Evolutionary conservation across 1,140 invertebrate genomes (phyloP), one percentile per base, ranked within the genome.

Genomic region (Samia ricini): DNA sequence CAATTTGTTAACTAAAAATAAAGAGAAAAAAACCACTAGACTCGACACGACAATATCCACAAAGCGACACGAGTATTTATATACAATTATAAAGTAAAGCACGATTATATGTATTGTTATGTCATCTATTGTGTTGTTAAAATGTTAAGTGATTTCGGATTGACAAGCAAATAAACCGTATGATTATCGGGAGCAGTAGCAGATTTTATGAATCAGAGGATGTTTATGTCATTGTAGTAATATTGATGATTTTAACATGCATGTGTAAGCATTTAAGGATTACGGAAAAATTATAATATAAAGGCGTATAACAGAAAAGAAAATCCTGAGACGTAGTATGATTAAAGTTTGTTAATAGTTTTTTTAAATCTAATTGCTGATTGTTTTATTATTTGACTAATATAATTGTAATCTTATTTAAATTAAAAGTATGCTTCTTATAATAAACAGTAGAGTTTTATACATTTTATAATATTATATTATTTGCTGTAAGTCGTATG

Each of bases 21-120:
- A 15, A 26, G 26, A 8, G 26, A 42, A 42, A 7, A 42, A 15
- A 15, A 42, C 33, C 15, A 42, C 33, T 42, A 2, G 21, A 24
- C 2, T 55, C 52, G 8, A 24, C 7, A 55, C 24, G 7, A 19
- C 36, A 57, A 57, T 36, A 7, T 20, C 56, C 29, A 19, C 26
- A 69, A 72, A 67, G 60, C 63, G 71, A 71, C 71, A 69, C 63
- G 63, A 60, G 64, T 72, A 79, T 74, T 79, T 79, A 74, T 68
- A 71, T 68, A 51, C 61, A 66, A 71, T 79, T 73, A 74, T 62
- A 67, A 42, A 22, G 55, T 50, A 59, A 42, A 42, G 6, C 20
- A 64, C 61, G 51, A 61, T 74, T 63, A 66, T 65, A 49, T 61
- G 60, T 68, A 56, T 69, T 64, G 56, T 63, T n/a, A n/a, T n/a